These are phyloP conservation scores for Drosophila repletoides DNA, from an alignment of 1,140 invertebrate species.

Conservation along the genomic window DNA sequence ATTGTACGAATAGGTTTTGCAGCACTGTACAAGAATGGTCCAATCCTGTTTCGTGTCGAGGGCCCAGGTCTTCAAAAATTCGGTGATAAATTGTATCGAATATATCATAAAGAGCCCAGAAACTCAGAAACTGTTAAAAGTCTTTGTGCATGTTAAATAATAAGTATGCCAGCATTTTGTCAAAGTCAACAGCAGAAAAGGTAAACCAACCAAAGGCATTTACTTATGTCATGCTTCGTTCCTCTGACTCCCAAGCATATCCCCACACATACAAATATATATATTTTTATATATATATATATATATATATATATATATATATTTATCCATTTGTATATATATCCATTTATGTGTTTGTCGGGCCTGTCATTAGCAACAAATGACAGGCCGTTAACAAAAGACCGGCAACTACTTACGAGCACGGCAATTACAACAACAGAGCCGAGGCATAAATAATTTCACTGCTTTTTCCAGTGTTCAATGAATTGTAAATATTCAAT, in stretches of 20 bases:
- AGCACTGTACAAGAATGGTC: no score
- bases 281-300: not conserved
- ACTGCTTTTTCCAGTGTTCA: conserved; percentile 26
- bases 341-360: conserved; percentile 11
- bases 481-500: conserved; percentile 51
- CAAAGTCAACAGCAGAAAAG: conserved; percentile 59
- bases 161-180: conserved; percentile 56
- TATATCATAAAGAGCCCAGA: conserved; percentile 28
- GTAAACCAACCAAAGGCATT: conserved; percentile 24
- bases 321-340: not conserved
- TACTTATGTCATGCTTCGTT: conserved; percentile 20
- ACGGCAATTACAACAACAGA: conserved; percentile 14
- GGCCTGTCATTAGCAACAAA: conserved; percentile 40
- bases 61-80: not conserved
- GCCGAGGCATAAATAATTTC: conserved; percentile 9
- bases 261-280: not conserved
- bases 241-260: conserved; percentile 1
- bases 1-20: no score
- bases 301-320: not conserved
- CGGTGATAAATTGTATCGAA: conserved; percentile 49
- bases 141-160: conserved; percentile 47
- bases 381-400: conserved; percentile 32
- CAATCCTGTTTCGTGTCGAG: conserved; percentile 16
- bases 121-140: not conserved
- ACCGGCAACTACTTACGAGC: conserved; percentile 20